Conservation (phyloP, 1,140 invertebrate species). For the Drosophila arawakana region DNA sequence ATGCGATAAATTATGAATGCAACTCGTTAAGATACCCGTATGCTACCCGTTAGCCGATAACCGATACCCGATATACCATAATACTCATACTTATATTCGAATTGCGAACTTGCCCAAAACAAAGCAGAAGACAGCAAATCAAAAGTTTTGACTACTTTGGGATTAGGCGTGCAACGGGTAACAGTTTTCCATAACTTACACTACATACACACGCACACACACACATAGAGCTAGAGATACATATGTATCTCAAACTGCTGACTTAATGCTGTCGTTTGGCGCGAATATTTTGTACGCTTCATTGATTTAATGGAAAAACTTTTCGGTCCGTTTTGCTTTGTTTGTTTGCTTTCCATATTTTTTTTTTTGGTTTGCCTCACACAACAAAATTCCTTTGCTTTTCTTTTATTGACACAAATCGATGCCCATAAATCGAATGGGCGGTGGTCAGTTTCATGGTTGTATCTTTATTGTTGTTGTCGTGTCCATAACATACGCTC, state of each 20-base stretch:
- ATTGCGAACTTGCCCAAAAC: background rate
- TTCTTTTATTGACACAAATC: slow-evolving; percentile 45
- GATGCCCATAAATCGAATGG: slow-evolving; percentile 69
- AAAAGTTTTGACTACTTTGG: slow-evolving; percentile 47
- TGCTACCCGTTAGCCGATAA: background rate
- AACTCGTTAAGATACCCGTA: slow-evolving; percentile 7
- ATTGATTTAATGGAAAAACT: slow-evolving; percentile 82
- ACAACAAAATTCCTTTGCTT: background rate
- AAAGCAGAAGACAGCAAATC: slow-evolving; percentile 27
- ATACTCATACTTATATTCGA: background rate
- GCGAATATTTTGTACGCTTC: slow-evolving; percentile 78
- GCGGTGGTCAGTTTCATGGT: slow-evolving; percentile 43
- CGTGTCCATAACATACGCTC: slow-evolving; percentile 54
- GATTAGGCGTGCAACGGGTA: slow-evolving; percentile 30
- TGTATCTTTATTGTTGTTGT: slow-evolving; percentile 35
- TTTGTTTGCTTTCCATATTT: slow-evolving; percentile 27
- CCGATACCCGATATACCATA: background rate
- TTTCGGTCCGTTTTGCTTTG: slow-evolving; percentile 58
- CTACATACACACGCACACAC: background rate
- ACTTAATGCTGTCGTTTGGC: slow-evolving; percentile 67
- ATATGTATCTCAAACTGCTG: slow-evolving; percentile 11
- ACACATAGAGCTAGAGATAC: slow-evolving; percentile 15
- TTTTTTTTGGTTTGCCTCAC: background rate
- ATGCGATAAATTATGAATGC: slow-evolving; percentile 27
- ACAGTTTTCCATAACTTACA: slow-evolving; percentile 26